phyloP scores from a whole-genome alignment of 2,888 invertebrate species.

The Gymnoscelis rufifasciata region DNA sequence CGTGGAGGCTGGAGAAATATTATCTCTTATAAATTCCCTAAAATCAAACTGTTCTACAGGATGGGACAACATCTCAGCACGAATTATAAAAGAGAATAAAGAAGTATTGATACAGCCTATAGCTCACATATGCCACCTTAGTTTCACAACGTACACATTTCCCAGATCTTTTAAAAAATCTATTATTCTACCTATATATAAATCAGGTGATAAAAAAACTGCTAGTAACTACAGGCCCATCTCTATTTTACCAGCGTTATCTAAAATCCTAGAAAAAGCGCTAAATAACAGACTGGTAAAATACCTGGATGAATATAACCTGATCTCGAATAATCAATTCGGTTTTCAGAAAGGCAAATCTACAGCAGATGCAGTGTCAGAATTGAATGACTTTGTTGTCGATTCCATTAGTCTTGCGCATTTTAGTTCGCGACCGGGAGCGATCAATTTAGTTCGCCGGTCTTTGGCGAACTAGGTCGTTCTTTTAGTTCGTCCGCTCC shows the following conservation, averaged over 20 bases:
- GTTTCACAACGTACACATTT: not conserved
- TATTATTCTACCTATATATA: not conserved
- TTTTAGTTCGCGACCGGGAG: too few relatives aligned
- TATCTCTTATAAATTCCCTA: not conserved
- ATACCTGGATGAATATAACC: not conserved
- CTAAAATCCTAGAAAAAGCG: not conserved
- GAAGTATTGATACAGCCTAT: not conserved
- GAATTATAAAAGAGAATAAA: not conserved
- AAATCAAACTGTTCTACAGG: constrained; percentile 1
- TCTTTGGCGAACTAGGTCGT: too few relatives aligned
- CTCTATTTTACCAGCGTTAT: not conserved
- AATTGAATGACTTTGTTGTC: too few relatives aligned
- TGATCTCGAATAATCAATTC: not conserved
- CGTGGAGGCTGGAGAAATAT: not conserved
- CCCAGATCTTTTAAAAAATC: not conserved
- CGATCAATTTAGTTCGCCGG: too few relatives aligned
- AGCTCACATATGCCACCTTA: not conserved
- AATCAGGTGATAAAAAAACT: not conserved
- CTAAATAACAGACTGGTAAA: not conserved
- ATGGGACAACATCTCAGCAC: not conserved
- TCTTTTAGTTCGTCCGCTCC: too few relatives aligned
- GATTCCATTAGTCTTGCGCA: too few relatives aligned
- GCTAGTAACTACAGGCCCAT: not conserved
- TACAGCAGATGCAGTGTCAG: not conserved
- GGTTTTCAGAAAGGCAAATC: not conserved